Evolutionary conservation across 2,113 vertebrate genomes (phyloP), one percentile per base, ranked within the genome.

Genomic region (Bombycilla garrulus): DNA sequence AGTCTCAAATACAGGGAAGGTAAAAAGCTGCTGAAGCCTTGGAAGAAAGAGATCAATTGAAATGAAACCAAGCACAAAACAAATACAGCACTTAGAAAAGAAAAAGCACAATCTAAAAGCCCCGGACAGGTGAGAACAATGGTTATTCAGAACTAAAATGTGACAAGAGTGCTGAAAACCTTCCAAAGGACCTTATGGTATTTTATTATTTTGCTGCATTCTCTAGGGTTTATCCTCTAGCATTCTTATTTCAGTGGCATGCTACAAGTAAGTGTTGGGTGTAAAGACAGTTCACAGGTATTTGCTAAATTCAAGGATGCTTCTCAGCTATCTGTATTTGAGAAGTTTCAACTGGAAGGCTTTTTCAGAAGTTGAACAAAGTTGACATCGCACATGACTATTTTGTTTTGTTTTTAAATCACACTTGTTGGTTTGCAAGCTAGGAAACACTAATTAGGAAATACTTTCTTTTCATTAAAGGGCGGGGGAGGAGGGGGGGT

Each of bases 401-500:
- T 36, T 62, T 61, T 5, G 4, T 5, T 45, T 61, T 73, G 24
- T 5, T 54, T 60, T 35, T 1, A 22, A 58, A 85, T 66, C 15
- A 74, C n/a, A 44, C 6, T 80, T 86, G 21, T 18, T 78, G 29
- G 18, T 10, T 91, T 73, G 60, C 28, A 79, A 81, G 22, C 31
- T 73, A 20, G 12, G 38, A 38, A 38, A 38, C 12, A 38, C 38
- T 38, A 38, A 38, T 29, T 77, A 83, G 23, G 54, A 83, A 86
- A 73, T 7, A 69, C 7, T 67, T 64, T 12, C 3, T 81, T 81
- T 86, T 70, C 20, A 36, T 1, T 48, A 9, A 36, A 5, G 3
- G 4, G 1, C 2, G 1, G 2, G 5, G 23, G 17, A 4, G 11
- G n/a, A 36, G 6, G 3, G 4, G 1, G 2, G 1, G 2, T n/a